Percentiles rank a stretch among this genome's conserved stretches.
These are phyloP conservation scores for Heterodera schachtii DNA, from an alignment of 1,140 invertebrate genomes.

Conservation along the genomic window DNA sequence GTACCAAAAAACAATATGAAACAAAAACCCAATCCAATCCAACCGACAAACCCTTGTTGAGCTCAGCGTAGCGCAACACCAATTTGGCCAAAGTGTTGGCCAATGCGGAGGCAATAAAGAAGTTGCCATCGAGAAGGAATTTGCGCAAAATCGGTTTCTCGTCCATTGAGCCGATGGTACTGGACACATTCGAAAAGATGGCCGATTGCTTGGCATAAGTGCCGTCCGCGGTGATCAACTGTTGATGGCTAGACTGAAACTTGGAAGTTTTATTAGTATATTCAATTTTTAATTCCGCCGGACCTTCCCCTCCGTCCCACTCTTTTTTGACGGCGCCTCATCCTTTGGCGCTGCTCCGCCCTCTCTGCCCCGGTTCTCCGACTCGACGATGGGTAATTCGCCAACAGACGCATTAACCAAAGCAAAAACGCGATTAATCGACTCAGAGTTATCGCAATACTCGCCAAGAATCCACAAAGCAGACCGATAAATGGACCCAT, in stretches of 20 bases:
- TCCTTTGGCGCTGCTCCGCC: constrained; percentile 66
- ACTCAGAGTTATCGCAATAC: constrained; percentile 79
- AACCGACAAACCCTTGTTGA: constrained; percentile 52
- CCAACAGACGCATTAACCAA: constrained; percentile 64
- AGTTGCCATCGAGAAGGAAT: constrained; percentile 90
- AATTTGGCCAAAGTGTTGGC: constrained; percentile 89
- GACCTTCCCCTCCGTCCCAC: constrained; percentile 29
- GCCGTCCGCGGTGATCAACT: constrained; percentile 90
- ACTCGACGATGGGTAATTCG: constrained; percentile 82
- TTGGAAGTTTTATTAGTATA: too few species aligned
- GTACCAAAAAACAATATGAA: too few species aligned
- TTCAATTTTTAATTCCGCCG: background rate
- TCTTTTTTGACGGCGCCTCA: constrained; percentile 18
- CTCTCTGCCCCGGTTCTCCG: constrained; percentile 71
- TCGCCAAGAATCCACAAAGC: constrained; percentile 98
- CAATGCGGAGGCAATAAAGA: constrained; percentile 89
- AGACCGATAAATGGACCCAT: constrained; percentile 79
- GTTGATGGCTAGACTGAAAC: constrained; percentile 64
- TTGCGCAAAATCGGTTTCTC: constrained; percentile 76
- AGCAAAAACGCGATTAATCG: constrained; percentile 66
- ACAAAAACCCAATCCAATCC: too few species aligned
- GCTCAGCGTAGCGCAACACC: constrained; percentile 75
- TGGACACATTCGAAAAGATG: constrained; percentile 76
- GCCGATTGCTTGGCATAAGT: constrained; percentile 97
- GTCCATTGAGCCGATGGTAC: constrained; percentile 44